Percentiles rank a stretch among this genome's conserved stretches.
These are phyloP conservation scores for Sciurus vulgaris DNA, from an alignment of 2,797 vertebrate genomes.

Conservation along the genomic window DNA sequence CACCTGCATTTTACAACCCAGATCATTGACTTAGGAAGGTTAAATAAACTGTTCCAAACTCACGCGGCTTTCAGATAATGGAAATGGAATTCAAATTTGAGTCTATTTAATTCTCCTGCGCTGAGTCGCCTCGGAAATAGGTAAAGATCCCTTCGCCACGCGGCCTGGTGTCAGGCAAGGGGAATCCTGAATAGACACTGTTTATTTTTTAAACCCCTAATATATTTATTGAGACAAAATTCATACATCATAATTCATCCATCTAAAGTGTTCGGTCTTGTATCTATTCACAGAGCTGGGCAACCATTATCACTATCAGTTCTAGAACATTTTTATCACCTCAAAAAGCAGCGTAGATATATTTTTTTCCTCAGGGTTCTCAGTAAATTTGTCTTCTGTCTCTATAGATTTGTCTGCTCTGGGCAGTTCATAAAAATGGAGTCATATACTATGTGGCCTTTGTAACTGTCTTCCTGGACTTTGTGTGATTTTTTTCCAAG, in stretches of 20 bases:
- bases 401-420: not conserved
- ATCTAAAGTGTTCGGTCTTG: not conserved
- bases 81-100: slow-evolving; percentile 56
- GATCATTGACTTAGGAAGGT: slow-evolving; percentile 62
- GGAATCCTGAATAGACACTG: not conserved
- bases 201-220: not conserved
- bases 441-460: not conserved
- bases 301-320: not conserved
- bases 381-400: not conserved
- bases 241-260: not conserved
- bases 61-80: slow-evolving; percentile 32
- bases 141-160: not conserved
- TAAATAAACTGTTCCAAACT: slow-evolving; percentile 66
- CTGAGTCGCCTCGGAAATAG: not conserved
- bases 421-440: not conserved
- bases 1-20: slow-evolving; percentile 42
- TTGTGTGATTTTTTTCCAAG: not conserved
- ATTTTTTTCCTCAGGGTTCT: not conserved
- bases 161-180: not conserved
- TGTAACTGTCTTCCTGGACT: not conserved
- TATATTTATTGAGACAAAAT: not conserved
- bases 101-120: slow-evolving; percentile 14
- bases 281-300: not conserved
- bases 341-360: not conserved
- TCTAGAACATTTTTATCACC: not conserved